phyloP scores from a whole-genome alignment of 2,113 vertebrate genomes.

The Glaucidium brasilianum region DNA sequence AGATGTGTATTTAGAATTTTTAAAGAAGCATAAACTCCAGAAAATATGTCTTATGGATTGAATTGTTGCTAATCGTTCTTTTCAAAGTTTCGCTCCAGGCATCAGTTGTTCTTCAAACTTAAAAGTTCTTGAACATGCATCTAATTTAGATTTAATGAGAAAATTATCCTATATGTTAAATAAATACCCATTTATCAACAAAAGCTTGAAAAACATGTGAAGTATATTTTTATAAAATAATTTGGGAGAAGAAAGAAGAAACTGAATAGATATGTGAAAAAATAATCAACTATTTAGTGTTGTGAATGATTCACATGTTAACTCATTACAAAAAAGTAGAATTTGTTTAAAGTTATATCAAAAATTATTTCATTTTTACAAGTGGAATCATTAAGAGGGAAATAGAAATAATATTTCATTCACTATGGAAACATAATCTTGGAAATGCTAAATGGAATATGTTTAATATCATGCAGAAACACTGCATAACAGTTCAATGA shows the following conservation, averaged over 20 bases:
- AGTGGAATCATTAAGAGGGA: neutral
- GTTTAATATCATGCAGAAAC: neutral
- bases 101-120: neutral
- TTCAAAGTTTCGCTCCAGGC: neutral
- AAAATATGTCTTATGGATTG: neutral
- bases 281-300: neutral
- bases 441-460: neutral
- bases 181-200: neutral
- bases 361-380: neutral
- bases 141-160: neutral
- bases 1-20: neutral
- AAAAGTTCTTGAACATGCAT: neutral
- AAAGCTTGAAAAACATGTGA: neutral
- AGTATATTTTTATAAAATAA: neutral
- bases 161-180: neutral
- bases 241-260: neutral
- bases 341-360: neutral
- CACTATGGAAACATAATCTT: neutral
- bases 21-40: neutral
- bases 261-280: neutral
- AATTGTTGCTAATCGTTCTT: neutral
- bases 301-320: neutral
- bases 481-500: neutral
- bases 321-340: neutral
- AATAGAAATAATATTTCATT: neutral